Percentiles rank a stretch among this genome's conserved stretches.
Evolutionary conservation across 2,113 vertebrate species (phyloP).

Genomic region (Neolamprologus devosi): DNA sequence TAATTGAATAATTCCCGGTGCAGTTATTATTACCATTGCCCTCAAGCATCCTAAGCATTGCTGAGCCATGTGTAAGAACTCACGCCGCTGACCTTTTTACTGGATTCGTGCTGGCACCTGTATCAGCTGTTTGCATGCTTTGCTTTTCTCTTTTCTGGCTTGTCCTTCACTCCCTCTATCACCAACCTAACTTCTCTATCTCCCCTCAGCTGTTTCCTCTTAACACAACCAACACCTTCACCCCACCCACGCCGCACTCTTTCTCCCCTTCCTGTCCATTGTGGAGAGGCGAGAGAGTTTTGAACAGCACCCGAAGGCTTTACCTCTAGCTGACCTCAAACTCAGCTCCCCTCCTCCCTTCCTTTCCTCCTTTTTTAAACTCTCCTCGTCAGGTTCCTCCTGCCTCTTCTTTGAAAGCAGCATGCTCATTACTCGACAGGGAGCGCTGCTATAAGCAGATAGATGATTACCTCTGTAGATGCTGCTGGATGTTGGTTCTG

Average conservation of each 20-base stretch:
- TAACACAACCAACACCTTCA: background rate
- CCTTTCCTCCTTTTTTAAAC: background rate
- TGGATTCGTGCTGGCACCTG: background rate
- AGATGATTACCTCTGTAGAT: background rate
- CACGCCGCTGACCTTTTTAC: background rate
- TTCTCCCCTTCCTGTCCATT: slow-evolving; percentile 46
- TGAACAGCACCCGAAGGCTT: slow-evolving; percentile 45
- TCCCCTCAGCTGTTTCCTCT: slow-evolving; percentile 20
- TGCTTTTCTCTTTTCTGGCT: background rate
- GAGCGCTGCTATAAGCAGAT: background rate
- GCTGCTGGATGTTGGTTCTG: background rate
- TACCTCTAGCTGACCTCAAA: slow-evolving; percentile 65
- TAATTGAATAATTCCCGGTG: slow-evolving; percentile 68
- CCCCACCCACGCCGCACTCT: background rate
- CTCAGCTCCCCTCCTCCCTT: background rate
- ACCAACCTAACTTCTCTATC: background rate
- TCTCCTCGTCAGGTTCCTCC: background rate
- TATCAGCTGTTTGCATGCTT: background rate
- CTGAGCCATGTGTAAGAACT: slow-evolving; percentile 10
- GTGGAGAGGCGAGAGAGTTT: slow-evolving; percentile 15
- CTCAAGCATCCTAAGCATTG: slow-evolving; percentile 8
- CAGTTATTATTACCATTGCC: slow-evolving; percentile 39
- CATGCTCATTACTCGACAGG: slow-evolving; percentile 11
- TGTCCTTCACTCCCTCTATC: background rate
- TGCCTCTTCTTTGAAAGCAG: background rate